Percentiles rank a stretch among this genome's conserved stretches.
Evolutionary conservation across 2,797 vertebrate species (phyloP).

Genomic region (Peromyscus melanophrys): DNA sequence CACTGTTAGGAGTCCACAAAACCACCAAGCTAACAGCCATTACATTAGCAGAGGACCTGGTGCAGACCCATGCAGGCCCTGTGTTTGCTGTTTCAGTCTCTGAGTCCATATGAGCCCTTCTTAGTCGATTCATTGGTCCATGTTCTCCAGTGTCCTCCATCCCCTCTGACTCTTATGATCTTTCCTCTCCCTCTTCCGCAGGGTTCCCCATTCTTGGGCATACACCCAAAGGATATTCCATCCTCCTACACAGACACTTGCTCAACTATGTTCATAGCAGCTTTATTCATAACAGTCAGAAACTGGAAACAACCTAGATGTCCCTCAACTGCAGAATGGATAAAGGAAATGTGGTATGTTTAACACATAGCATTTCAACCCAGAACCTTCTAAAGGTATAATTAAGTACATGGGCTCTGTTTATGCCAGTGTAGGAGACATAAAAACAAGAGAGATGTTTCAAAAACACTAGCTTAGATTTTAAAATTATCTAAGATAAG

Average conservation of each 20-base stretch:
- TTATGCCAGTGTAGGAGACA: constrained; percentile 33
- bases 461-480: constrained; percentile 11
- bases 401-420: background rate
- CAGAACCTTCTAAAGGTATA: background rate
- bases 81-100: background rate
- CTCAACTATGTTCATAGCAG: background rate
- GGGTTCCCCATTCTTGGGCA: background rate
- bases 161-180: background rate
- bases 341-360: background rate
- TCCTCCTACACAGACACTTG: background rate
- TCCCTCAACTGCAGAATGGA: background rate
- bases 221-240: background rate
- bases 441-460: constrained; percentile 42
- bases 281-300: background rate
- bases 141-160: no score
- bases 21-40: background rate
- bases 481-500: constrained; percentile 1
- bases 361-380: background rate
- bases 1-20: background rate
- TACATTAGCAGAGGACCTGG: background rate
- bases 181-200: background rate
- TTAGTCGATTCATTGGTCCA: background rate
- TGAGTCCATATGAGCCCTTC: background rate
- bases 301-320: background rate
- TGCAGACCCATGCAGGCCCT: background rate